Base-by-base conservation (phyloP, 2,888 invertebrate species). In the Thyatira batis region DNA sequence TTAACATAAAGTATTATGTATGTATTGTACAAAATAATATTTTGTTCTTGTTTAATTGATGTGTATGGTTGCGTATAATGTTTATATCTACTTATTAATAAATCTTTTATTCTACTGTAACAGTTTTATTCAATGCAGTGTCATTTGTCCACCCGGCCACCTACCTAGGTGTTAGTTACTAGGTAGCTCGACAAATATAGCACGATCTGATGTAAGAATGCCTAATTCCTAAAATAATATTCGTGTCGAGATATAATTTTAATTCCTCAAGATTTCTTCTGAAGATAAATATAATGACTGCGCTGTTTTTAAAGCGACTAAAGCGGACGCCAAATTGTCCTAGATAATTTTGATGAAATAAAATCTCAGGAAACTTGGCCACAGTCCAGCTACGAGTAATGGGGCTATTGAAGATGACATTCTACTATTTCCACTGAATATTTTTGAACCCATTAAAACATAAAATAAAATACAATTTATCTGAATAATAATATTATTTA, bases 21-120 rank as follows among this genome's bases (percentile, higher is more conserved):
- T 87, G 84, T 85, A 85, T 85, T 87, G 89, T 90, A 88, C 82
- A 89, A 88, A 87, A 86, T 85, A 85, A 84, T 86, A 82, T 84
- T 76, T 82, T 80, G 81, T 80, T 83, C 80, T 80, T 80, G 85
- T 87, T 85, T 85, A 89, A 83, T 87, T 89, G 87, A 87, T 85
- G 88, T 84, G 88, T 87, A 86, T 89, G 89, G 85, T 83, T 89
- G 89, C 81, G 87, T 85, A 71, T 73, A 84, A 85, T 89, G 86
- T 89, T 88, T 89, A 89, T 88, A 87, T 84, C 80, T 87, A 87
- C 82, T 87, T 87, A 88, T 85, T 89, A 91, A 89, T 92, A 92
- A 91, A 92, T 84, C 85, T 87, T 85, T 87, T 89, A 89, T 85
- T 87, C 85, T 87, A 89, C 80, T 84, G 80, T 68, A 54, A 68